Percentiles rank a stretch among this genome's conserved stretches.
Evolutionary conservation across 2,888 invertebrate genomes (phyloP).

Genomic region (Lycocerus yunnanus): DNA sequence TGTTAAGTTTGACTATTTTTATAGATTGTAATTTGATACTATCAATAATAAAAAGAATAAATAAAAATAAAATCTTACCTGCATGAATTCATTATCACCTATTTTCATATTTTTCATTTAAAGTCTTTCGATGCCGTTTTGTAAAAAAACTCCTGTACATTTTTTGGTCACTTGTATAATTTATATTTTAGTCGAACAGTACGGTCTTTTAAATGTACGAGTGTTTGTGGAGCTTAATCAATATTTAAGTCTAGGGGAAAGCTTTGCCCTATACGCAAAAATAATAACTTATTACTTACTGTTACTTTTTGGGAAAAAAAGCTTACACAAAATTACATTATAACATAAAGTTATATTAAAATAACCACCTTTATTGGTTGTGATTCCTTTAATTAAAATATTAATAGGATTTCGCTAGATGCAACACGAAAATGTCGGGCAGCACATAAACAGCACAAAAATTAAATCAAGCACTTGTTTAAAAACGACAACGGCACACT

Average conservation of each 20-base stretch:
- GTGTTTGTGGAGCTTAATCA: constrained; percentile 47
- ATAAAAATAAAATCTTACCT: constrained; percentile 38
- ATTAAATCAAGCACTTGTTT: constrained; percentile 29
- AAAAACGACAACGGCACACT: constrained; percentile 36
- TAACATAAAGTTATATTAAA: background rate
- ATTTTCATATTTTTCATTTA: constrained; percentile 48
- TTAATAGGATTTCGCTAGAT: constrained; percentile 25
- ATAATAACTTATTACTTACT: constrained; percentile 12
- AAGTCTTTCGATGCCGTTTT: constrained; percentile 46
- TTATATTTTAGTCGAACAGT: constrained; percentile 39
- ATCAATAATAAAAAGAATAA: background rate
- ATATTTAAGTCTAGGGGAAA: constrained; percentile 47
- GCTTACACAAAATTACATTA: background rate
- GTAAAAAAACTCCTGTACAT: constrained; percentile 48
- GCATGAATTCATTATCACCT: constrained; percentile 53
- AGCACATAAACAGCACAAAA: constrained; percentile 29
- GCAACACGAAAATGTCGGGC: constrained; percentile 32
- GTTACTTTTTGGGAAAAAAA: background rate
- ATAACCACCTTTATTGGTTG: background rate
- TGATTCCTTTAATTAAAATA: constrained; percentile 20
- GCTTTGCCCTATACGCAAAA: constrained; percentile 32
- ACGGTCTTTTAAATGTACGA: constrained; percentile 34
- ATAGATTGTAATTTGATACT: background rate
- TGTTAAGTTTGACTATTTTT: background rate
- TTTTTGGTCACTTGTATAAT: constrained; percentile 42